Conservation (phyloP, 2,113 vertebrate species). For the Dipodomys ordii region DNA sequence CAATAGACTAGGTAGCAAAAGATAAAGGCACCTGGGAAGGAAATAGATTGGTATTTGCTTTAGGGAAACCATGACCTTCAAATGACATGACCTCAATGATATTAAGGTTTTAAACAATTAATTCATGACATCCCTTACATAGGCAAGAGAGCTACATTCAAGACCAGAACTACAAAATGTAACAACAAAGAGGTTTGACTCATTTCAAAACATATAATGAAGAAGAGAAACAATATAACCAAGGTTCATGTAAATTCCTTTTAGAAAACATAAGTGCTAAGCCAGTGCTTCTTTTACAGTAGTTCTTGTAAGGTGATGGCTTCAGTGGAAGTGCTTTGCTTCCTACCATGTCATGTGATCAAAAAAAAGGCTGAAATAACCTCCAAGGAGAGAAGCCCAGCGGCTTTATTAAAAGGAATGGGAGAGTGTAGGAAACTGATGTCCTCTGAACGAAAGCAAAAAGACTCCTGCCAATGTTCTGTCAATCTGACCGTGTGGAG, state of each 20-base stretch:
- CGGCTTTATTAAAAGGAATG: fast-evolving
- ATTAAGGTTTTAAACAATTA: slow-evolving; percentile 46
- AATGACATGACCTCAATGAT: slow-evolving; percentile 29
- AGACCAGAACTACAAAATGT: neutral
- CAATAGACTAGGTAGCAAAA: neutral
- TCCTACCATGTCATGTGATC: neutral
- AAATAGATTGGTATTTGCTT: slow-evolving; percentile 48
- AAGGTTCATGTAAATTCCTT: slow-evolving; percentile 26
- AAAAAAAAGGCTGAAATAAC: slow-evolving; percentile 1
- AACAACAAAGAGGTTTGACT: slow-evolving; percentile 8
- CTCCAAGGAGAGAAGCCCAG: neutral
- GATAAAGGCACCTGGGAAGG: neutral
- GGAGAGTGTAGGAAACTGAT: neutral
- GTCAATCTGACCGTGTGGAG: neutral
- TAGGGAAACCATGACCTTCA: slow-evolving; percentile 52
- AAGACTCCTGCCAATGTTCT: neutral
- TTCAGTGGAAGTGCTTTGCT: neutral
- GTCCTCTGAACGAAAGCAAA: neutral
- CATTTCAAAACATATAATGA: slow-evolving; percentile 51
- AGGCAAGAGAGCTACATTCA: neutral
- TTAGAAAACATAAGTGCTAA: slow-evolving; percentile 24
- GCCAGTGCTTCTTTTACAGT: neutral
- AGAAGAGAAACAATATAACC: slow-evolving; percentile 44
- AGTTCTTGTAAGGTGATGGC: slow-evolving; percentile 39
- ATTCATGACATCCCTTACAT: slow-evolving; percentile 34